Conservation (phyloP, 1,140 invertebrate genomes). For the Apocrypta bakeri region DNA sequence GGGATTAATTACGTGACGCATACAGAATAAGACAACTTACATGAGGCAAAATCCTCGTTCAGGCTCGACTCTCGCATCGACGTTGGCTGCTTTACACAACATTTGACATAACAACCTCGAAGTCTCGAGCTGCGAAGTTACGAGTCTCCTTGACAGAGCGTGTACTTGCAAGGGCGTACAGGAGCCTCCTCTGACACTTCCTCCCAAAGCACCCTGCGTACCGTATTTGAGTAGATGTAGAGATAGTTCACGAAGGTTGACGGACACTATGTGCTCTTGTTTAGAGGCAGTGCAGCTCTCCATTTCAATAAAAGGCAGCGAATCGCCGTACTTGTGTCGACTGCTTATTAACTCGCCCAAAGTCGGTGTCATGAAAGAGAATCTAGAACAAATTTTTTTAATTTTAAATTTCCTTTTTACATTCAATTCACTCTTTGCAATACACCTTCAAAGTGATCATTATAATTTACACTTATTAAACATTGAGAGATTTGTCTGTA, state of each 20-base stretch:
- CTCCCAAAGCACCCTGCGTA: conserved; percentile 70
- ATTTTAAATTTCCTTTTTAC: no score
- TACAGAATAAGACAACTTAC: conserved; percentile 75
- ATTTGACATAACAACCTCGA: conserved; percentile 85
- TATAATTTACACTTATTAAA: no score
- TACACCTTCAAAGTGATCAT: no score
- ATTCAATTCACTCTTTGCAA: no score
- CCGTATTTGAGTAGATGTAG: conserved; percentile 86
- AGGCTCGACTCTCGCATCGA: conserved; percentile 79
- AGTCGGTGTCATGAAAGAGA: conserved; percentile 64
- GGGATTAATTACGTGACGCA: no score
- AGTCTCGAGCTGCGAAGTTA: conserved; percentile 85
- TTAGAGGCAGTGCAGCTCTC: conserved; percentile 90
- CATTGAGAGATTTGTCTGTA: no score
- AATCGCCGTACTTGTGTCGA: conserved; percentile 67
- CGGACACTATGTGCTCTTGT: conserved; percentile 89
- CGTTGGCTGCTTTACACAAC: conserved; percentile 80
- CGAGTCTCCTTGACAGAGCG: conserved; percentile 86
- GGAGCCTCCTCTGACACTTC: conserved; percentile 63
- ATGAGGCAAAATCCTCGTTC: conserved; percentile 86
- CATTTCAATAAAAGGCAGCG: conserved; percentile 86
- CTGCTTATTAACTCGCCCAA: conserved; percentile 71
- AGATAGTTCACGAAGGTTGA: conserved; percentile 88
- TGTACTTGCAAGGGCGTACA: conserved; percentile 85
- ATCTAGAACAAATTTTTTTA: background rate